Evolutionary conservation across 2,797 vertebrate genomes (phyloP).

Genomic region (Scomberomorus guttatus): DNA sequence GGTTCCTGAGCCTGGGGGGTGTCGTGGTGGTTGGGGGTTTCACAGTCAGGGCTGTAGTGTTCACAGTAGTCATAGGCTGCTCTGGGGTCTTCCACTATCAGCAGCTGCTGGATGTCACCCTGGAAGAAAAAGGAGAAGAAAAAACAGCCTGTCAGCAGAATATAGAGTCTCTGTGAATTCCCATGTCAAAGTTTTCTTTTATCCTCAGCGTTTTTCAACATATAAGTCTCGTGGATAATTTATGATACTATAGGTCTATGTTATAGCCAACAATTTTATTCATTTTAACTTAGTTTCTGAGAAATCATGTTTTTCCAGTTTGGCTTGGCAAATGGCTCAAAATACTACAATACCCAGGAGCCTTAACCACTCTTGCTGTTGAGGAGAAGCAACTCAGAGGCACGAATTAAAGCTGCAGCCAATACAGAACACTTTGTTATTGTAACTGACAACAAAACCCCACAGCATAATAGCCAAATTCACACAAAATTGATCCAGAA

Average conservation of each 20-base stretch:
- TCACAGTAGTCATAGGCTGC: slow-evolving; percentile 98
- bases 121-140: slow-evolving; percentile 69
- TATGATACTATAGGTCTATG: slow-evolving; percentile 29
- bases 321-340: slow-evolving; percentile 44
- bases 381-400: slow-evolving; percentile 31
- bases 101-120: slow-evolving; percentile 98
- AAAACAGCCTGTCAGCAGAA: slow-evolving; percentile 27
- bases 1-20: slow-evolving; percentile 95
- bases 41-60: slow-evolving; percentile 98
- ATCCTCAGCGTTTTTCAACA: background rate
- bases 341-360: slow-evolving; percentile 16
- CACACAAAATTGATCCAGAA: slow-evolving; percentile 8
- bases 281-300: slow-evolving; percentile 30
- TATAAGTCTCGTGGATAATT: slow-evolving; percentile 22
- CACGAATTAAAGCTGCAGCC: background rate
- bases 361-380: slow-evolving; percentile 27
- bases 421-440: slow-evolving; percentile 3
- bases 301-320: slow-evolving; percentile 34
- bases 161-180: slow-evolving; percentile 21
- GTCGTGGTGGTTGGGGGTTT: slow-evolving; percentile 89
- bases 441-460: slow-evolving; percentile 12
- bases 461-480: background rate
- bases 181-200: slow-evolving; percentile 26
- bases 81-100: slow-evolving; percentile 93
- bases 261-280: slow-evolving; percentile 34